Evolutionary conservation across 2,797 vertebrate genomes (phyloP).

Genomic region (Mus caroli): DNA sequence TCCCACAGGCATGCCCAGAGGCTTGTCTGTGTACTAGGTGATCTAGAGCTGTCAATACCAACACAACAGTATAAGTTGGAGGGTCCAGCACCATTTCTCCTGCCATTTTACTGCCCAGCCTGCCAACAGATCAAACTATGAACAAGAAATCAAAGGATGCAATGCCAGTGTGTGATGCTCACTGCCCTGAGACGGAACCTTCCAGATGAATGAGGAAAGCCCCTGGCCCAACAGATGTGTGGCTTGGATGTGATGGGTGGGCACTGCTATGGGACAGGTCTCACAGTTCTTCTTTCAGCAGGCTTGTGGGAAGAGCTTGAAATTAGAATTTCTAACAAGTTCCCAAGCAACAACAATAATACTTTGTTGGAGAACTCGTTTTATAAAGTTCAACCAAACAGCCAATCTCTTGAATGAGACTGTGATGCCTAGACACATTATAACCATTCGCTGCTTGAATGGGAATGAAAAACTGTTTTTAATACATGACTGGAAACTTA

Average conservation of each 20-base stretch:
- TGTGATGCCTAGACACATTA: neutral
- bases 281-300: no score
- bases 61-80: neutral
- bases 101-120: neutral
- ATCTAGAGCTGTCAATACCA: neutral
- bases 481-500: conserved; percentile 86
- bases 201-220: neutral
- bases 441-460: neutral
- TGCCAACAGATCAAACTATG: neutral
- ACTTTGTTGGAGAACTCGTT: neutral
- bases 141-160: neutral
- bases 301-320: neutral
- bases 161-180: neutral
- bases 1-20: neutral
- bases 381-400: neutral
- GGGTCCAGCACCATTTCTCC: neutral
- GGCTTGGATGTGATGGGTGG: neutral
- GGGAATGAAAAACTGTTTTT: neutral
- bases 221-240: neutral
- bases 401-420: neutral
- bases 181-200: neutral
- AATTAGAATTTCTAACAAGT: neutral
- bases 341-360: neutral
- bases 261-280: neutral
- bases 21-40: neutral